These are phyloP conservation scores for Bryconaethiops microstoma DNA, from an alignment of 2,797 vertebrate genomes.

Conservation along the genomic window DNA sequence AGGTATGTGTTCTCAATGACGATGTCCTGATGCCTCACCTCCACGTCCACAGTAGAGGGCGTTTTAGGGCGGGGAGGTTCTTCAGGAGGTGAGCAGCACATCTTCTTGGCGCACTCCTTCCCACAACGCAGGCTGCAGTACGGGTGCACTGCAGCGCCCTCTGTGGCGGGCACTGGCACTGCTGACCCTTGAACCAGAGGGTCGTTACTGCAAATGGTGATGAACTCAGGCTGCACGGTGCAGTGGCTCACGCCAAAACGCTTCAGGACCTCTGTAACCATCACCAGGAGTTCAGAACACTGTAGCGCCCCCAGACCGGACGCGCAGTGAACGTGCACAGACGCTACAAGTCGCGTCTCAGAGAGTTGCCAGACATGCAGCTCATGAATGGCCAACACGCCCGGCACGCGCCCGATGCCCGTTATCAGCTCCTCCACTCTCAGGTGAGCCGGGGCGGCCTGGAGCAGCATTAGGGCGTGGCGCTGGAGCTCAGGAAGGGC, in stretches of 20 bases:
- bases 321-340: slow-evolving; percentile 75
- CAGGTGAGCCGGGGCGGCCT: slow-evolving; percentile 69
- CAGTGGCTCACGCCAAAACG: slow-evolving; percentile 71
- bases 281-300: slow-evolving; percentile 65
- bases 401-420: slow-evolving; percentile 66
- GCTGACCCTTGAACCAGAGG: neutral
- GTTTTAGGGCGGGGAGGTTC: slow-evolving; percentile 38
- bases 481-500: slow-evolving; percentile 65
- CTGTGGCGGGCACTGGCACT: slow-evolving; percentile 4
- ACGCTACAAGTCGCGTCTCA: slow-evolving; percentile 68
- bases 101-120: slow-evolving; percentile 63
- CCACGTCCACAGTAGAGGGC: slow-evolving; percentile 53
- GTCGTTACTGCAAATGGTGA: slow-evolving; percentile 15
- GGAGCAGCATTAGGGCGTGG: slow-evolving; percentile 73
- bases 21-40: slow-evolving; percentile 53
- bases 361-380: slow-evolving; percentile 80
- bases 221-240: slow-evolving; percentile 79
- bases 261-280: slow-evolving; percentile 69
- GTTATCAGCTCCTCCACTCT: slow-evolving; percentile 61
- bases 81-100: slow-evolving; percentile 70
- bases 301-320: slow-evolving; percentile 31
- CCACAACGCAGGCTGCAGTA: slow-evolving; percentile 72
- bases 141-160: slow-evolving; percentile 17
- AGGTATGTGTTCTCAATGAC: slow-evolving; percentile 69
- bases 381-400: slow-evolving; percentile 76